A percentile compares a stretch with the other conserved stretches of the same genome.
Conservation (phyloP, 2,888 invertebrate species). For the Eupithecia inturbata region DNA sequence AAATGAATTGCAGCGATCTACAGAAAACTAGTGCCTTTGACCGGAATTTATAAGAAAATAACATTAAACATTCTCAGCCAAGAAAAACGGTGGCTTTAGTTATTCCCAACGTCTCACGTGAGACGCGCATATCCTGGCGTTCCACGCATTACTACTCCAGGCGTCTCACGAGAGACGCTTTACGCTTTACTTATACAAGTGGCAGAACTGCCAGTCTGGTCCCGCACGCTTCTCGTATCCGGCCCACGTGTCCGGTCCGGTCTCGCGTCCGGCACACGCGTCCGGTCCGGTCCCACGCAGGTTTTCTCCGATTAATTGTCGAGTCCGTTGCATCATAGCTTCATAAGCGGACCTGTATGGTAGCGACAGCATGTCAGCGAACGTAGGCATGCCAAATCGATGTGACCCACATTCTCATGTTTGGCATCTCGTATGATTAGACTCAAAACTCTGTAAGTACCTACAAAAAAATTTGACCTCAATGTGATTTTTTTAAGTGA, state of each 20-base stretch:
- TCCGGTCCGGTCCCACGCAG: conserved; percentile 35
- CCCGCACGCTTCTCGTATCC: conserved; percentile 11
- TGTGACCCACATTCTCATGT: not conserved
- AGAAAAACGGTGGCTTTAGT: no score
- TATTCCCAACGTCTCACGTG: no score
- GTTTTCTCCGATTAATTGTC: conserved; percentile 56
- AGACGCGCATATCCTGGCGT: no score
- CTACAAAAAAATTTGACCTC: not conserved
- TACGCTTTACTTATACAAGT: no score
- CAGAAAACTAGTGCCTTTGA: no score
- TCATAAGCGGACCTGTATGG: conserved; percentile 37
- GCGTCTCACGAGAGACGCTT: not conserved
- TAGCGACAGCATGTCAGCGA: conserved; percentile 30
- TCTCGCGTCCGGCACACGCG: conserved; percentile 18
- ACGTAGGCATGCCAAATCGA: not conserved
- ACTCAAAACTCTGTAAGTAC: not conserved
- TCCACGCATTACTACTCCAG: no score
- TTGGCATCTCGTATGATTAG: not conserved
- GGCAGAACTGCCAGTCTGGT: no score
- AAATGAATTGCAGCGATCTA: no score
- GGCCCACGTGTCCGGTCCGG: conserved; percentile 9
- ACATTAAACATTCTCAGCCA: no score
- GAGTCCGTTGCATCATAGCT: conserved; percentile 45
- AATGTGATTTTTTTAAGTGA: not conserved
- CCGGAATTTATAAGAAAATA: no score